A percentile compares a stretch with the other conserved stretches of the same genome.
phyloP scores from a whole-genome alignment of 53 echinoderm and acorn worm genomes.

The Paracentrotus lividus region DNA sequence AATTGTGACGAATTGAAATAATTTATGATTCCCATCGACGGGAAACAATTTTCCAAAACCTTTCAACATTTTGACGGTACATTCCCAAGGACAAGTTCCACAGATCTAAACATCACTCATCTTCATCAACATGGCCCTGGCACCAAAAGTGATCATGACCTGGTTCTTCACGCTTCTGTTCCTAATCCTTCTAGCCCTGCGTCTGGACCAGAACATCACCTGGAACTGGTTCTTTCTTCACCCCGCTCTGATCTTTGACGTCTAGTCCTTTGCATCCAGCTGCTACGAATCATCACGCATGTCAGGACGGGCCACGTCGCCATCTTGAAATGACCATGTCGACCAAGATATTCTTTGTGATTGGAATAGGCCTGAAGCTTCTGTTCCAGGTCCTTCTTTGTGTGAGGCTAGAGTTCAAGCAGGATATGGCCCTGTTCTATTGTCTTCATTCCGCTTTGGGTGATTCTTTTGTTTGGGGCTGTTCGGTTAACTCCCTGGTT shows the following conservation, averaged over 20 bases:
- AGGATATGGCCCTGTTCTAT: conserved; percentile 76
- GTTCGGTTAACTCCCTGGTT: conserved; percentile 87
- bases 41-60: too few species aligned
- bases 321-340: conserved; percentile 82
- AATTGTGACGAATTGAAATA: too few species aligned
- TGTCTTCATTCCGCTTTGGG: conserved; percentile 94
- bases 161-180: conserved; percentile 83
- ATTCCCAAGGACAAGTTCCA: not conserved
- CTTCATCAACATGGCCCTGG: conserved; percentile 81
- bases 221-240: conserved; percentile 99
- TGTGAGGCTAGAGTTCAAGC: conserved; percentile 81
- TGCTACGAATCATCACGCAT: conserved; percentile 85
- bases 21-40: too few species aligned
- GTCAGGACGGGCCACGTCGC: conserved; percentile 78
- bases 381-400: conserved; percentile 90
- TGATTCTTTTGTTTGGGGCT: conserved; percentile 76
- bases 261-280: conserved; percentile 73
- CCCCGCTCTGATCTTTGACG: conserved; percentile 91
- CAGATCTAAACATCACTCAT: too few species aligned
- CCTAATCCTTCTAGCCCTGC: conserved; percentile 82
- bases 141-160: conserved; percentile 83
- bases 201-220: conserved; percentile 77
- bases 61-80: too few species aligned
- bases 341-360: conserved; percentile 83
- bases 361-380: conserved; percentile 80